Conservation (phyloP, 2,888 invertebrate species). For the Biston betularia region DNA sequence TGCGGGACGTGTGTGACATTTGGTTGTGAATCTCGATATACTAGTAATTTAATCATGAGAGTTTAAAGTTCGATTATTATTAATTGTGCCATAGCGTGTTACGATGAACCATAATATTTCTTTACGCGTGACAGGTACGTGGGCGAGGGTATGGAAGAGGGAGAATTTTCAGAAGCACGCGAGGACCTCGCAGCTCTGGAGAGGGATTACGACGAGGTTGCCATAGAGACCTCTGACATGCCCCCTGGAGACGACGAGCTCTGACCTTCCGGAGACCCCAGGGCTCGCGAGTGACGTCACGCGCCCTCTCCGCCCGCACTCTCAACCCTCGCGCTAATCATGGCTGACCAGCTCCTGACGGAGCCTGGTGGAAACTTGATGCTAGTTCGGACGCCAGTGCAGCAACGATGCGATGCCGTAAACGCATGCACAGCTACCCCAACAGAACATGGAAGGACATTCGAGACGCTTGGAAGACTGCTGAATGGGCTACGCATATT, state of each 20-base stretch:
- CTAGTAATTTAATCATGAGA: too few relatives aligned
- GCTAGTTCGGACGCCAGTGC: constrained; percentile 33
- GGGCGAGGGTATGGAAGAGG: constrained; percentile 94
- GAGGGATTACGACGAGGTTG: constrained; percentile 91
- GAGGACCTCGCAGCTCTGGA: constrained; percentile 91
- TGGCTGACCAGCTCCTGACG: background rate
- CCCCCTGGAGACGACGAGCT: constrained; percentile 76
- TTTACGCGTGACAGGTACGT: constrained; percentile 87
- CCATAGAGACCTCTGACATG: constrained; percentile 86
- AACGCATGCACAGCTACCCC: constrained; percentile 37
- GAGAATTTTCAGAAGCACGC: constrained; percentile 93
- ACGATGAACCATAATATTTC: too few relatives aligned
- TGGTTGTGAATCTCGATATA: too few relatives aligned
- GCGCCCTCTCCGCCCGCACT: constrained; percentile 22
- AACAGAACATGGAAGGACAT: constrained; percentile 2
- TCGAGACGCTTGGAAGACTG: constrained; percentile 3
- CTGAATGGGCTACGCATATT: constrained; percentile 20
- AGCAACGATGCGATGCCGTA: constrained; percentile 37
- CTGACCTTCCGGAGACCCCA: constrained; percentile 50
- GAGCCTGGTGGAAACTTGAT: constrained; percentile 15
- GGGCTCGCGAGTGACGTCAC: constrained; percentile 24
- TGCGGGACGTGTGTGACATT: too few relatives aligned
- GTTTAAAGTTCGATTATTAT: too few relatives aligned
- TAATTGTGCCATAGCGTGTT: too few relatives aligned
- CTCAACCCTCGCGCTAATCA: constrained; percentile 4